Conservation (phyloP, 30 jellyfish, hydroid and myxozoan genomes). For the Pelagia noctiluca region DNA sequence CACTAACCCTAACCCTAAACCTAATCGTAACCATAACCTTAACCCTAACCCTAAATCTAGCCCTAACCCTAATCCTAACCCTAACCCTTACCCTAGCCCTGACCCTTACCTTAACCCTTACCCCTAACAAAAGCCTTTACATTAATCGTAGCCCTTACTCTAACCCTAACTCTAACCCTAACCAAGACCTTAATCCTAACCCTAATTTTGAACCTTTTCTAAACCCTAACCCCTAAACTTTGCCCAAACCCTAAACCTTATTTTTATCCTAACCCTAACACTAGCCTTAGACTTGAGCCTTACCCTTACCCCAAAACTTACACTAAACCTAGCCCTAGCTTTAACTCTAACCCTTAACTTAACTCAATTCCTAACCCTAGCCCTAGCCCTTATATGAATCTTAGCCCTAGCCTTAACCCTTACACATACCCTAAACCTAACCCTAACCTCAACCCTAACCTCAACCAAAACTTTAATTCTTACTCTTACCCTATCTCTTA, state of each 20-base stretch:
- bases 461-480: no score
- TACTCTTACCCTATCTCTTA: no score
- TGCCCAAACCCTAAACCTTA: not conserved
- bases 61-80: constrained; percentile 5
- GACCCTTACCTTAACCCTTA: not conserved
- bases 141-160: no score
- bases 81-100: constrained; percentile 2
- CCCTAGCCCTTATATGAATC: no score
- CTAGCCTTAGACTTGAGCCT: not conserved
- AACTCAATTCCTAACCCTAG: no score
- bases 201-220: not conserved
- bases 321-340: no score
- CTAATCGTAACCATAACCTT: not conserved
- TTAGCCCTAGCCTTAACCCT: no score
- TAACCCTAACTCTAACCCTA: not conserved
- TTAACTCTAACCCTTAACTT: no score
- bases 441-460: no score
- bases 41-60: not conserved
- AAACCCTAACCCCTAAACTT: constrained; percentile 1
- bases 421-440: no score
- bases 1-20: not conserved
- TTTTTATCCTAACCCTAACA: not conserved
- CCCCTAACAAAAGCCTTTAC: not conserved
- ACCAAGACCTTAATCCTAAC: not conserved
- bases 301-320: not conserved